Conservation (phyloP, 1,140 invertebrate species). For the Pectinophora gossypiella region DNA sequence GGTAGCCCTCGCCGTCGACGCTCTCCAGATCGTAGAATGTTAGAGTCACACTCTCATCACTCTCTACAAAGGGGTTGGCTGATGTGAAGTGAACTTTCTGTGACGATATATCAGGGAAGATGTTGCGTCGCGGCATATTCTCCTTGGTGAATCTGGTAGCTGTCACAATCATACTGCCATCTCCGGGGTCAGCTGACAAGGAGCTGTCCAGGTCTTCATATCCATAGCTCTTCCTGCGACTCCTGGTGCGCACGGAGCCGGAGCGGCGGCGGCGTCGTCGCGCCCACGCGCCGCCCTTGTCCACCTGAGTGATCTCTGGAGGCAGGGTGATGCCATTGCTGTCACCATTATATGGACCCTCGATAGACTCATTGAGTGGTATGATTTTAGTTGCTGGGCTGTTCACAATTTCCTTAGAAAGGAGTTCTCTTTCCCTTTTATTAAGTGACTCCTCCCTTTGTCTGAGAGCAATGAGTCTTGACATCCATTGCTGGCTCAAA, state of each 20-base stretch:
- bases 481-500: conserved; percentile 68
- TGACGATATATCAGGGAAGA: conserved; percentile 49
- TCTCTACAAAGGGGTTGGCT: conserved; percentile 65
- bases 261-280: conserved; percentile 39
- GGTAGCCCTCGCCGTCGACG: conserved; percentile 32
- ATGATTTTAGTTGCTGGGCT: conserved; percentile 44
- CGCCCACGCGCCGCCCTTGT: conserved; percentile 27
- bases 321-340: conserved; percentile 67
- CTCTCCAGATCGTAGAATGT: conserved; percentile 71
- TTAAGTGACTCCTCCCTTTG: conserved; percentile 66
- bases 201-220: conserved; percentile 76
- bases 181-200: conserved; percentile 75
- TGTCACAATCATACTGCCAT: conserved; percentile 74
- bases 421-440: conserved; percentile 62
- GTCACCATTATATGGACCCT: conserved; percentile 12
- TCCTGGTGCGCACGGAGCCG: conserved; percentile 37
- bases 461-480: conserved; percentile 54
- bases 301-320: conserved; percentile 44
- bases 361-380: conserved; percentile 24
- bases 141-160: conserved; percentile 71
- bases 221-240: conserved; percentile 47
- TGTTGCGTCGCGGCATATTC: conserved; percentile 61
- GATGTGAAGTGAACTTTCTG: conserved; percentile 70
- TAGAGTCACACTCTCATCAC: conserved; percentile 67
- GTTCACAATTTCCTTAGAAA: conserved; percentile 62